Base-by-base conservation (phyloP, 1,140 invertebrate genomes). In the Lanistes nyassanus region DNA sequence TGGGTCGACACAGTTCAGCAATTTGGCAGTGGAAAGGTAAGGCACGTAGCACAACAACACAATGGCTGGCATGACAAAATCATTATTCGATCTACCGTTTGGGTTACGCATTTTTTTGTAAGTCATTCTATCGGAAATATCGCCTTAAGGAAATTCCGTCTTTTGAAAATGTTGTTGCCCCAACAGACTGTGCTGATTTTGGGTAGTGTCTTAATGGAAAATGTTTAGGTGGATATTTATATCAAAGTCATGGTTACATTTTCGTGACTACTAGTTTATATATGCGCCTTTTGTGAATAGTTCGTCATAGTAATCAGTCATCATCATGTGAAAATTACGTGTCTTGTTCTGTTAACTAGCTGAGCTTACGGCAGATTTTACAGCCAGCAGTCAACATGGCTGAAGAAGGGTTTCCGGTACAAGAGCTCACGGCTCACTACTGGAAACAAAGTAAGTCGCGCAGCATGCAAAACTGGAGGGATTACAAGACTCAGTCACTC, bases 391-490 rank as follows among this genome's bases (percentile, higher is more conserved):
- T 89, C 11, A 55, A 79, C 13, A 74, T 89, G 58, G 89, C 89
- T 37, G 88, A 89, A 79, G 76, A 82, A 34, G 89, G 89, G 13
- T 88, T 85, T 76, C 88, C 88, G 37, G 88, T 90, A 1, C 81
- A 84, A 60, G 64, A 85, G 75, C 66, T 82, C 1, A 75, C 82
- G 34, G 85, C 87, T 7, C 31, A 81, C 19, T 55, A 60, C 23
- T 90, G 89, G 89, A 71, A 81, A 31, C 75, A 84, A 62, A 78
- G 85, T 86, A 82, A 34, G 56, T 78, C 9, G 76, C 37, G 72
- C 7, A 62, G 74, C 13, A 81, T 76, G 58, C 77, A 13, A 60
- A 60, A 29, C n/a, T n/a, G n/a, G n/a, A 60, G 23, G 51, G 34
- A 53, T 37, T 31, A 16, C 42, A 47, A 47, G 5, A 13, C 42